phyloP scores from a whole-genome alignment of 2,797 vertebrate genomes.

The Allobates femoralis region DNA sequence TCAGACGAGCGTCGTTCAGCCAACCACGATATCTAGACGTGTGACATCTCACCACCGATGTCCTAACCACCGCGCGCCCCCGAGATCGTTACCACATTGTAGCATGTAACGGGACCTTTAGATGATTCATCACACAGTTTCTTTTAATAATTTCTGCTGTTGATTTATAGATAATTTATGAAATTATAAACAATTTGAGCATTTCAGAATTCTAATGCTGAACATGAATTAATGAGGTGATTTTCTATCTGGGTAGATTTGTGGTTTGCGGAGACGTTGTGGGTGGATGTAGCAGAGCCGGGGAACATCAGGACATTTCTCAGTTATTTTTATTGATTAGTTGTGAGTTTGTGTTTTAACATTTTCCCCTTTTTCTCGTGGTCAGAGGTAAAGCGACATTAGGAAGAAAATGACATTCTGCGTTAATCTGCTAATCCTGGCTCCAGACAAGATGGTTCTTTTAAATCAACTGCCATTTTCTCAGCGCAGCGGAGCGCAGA shows the following conservation, averaged over 20 bases:
- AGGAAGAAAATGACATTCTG: constrained; percentile 70
- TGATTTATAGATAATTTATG: too few relatives aligned
- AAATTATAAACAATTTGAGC: too few relatives aligned
- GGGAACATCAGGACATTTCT: neutral
- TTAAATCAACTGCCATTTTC: constrained; percentile 76
- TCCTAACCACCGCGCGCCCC: too few relatives aligned
- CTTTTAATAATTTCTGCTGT: too few relatives aligned
- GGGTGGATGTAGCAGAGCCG: neutral
- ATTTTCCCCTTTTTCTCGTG: constrained; percentile 9
- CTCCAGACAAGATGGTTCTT: constrained; percentile 76
- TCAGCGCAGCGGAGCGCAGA: constrained; percentile 74
- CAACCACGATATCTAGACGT: too few relatives aligned
- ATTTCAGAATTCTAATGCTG: too few relatives aligned
- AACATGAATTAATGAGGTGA: too few relatives aligned
- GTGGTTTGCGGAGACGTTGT: neutral
- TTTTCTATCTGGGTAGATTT: neutral
- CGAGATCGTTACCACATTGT: too few relatives aligned
- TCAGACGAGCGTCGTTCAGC: too few relatives aligned
- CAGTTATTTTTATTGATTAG: neutral
- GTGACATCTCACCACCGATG: too few relatives aligned
- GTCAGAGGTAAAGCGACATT: constrained; percentile 75
- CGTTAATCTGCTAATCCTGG: constrained; percentile 76
- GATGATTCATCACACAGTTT: too few relatives aligned
- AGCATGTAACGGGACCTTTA: too few relatives aligned
- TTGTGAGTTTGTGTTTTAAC: neutral